phyloP scores from a whole-genome alignment of 2,797 vertebrate genomes.

The Borostomias antarcticus region DNA sequence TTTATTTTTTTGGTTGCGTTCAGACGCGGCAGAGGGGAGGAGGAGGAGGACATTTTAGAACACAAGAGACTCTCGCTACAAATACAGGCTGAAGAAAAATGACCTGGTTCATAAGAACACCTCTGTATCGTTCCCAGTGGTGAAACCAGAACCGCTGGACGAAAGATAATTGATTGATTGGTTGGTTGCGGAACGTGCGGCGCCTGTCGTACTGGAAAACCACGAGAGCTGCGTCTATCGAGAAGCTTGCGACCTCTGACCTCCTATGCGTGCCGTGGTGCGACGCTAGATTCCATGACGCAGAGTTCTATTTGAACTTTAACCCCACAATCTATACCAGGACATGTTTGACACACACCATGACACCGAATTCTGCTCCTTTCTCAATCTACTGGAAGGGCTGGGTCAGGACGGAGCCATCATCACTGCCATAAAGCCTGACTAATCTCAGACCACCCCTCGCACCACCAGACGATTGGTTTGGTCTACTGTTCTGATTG shows the following conservation, averaged over 20 bases:
- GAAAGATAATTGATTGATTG: too few species aligned
- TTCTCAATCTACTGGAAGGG: slow-evolving; percentile 3
- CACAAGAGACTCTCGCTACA: slow-evolving; percentile 39
- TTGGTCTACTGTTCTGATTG: not conserved
- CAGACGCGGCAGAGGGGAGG: slow-evolving; percentile 35
- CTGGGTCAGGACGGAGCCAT: not conserved
- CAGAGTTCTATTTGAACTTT: too few species aligned
- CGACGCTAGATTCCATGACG: too few species aligned
- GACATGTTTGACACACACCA: too few species aligned
- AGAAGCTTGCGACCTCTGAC: not conserved
- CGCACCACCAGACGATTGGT: slow-evolving; percentile 17
- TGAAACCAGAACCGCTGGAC: too few species aligned
- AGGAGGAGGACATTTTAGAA: slow-evolving; percentile 49
- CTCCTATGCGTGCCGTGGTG: too few species aligned
- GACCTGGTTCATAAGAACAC: not conserved
- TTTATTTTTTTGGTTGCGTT: slow-evolving; percentile 31
- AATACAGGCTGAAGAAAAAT: not conserved
- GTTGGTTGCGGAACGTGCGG: not conserved
- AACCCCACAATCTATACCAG: too few species aligned
- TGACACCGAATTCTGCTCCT: not conserved
- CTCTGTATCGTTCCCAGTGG: too few species aligned
- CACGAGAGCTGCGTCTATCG: not conserved
- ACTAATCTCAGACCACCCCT: not conserved
- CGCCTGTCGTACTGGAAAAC: not conserved
- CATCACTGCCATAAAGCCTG: not conserved